Percentiles rank a stretch among this genome's conserved stretches.
Conservation (phyloP, 1,140 invertebrate species). For the Zaprionus ghesquierei region DNA sequence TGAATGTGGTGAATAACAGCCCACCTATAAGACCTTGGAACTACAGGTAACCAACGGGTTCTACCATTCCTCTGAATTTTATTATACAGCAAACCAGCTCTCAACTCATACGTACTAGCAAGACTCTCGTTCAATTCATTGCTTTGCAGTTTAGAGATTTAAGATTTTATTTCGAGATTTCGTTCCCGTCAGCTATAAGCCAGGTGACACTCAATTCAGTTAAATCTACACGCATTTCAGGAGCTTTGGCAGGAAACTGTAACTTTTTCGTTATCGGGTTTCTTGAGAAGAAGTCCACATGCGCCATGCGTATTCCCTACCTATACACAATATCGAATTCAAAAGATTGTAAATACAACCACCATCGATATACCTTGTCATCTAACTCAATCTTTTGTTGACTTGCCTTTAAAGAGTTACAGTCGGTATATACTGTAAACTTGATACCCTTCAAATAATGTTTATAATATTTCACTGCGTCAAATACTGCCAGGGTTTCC, state of each 20-base stretch:
- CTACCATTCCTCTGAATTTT: not conserved
- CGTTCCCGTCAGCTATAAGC: not conserved
- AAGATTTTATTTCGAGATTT: too few species aligned
- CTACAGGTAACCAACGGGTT: not conserved
- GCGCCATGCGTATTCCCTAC: not conserved
- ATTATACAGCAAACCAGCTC: not conserved
- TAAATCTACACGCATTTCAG: not conserved
- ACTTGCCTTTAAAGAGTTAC: conserved; percentile 25
- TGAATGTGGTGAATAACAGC: not conserved
- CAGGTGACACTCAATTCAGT: not conserved
- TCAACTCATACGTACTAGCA: not conserved
- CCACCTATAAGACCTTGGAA: not conserved
- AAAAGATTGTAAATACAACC: not conserved
- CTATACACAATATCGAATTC: not conserved
- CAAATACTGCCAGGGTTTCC: conserved; percentile 21
- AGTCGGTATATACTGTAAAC: not conserved
- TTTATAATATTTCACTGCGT: not conserved
- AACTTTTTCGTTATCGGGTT: not conserved
- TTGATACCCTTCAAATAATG: too few species aligned
- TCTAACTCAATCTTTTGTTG: conserved; percentile 30
- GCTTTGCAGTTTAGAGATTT: too few species aligned
- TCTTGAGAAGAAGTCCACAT: not conserved
- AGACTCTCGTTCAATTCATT: too few species aligned
- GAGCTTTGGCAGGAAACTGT: not conserved
- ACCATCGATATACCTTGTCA: conserved; percentile 26